A percentile compares a stretch with the other conserved stretches of the same genome.
These are phyloP conservation scores for Ochotona curzoniae DNA, from an alignment of 2,113 vertebrate species.

Conservation along the genomic window DNA sequence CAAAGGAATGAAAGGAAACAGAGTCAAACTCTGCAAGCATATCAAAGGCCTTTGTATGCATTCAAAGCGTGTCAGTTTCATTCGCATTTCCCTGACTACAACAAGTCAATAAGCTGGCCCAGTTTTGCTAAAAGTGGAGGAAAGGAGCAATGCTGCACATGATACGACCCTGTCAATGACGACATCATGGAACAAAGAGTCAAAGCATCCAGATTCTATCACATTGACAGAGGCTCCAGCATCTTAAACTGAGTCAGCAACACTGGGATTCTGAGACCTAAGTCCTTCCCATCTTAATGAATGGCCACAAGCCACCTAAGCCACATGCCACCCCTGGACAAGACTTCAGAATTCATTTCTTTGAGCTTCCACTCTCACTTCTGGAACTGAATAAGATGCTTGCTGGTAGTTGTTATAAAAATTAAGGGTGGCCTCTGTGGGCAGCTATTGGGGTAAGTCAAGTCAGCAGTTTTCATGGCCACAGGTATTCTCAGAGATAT, in stretches of 20 bases:
- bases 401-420: not conserved
- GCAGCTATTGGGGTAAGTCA: not conserved
- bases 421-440: not conserved
- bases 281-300: accelerated
- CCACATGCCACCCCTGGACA: accelerated
- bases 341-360: not conserved
- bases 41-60: not conserved
- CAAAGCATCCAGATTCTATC: not conserved
- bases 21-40: not conserved
- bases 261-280: not conserved
- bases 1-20: not conserved
- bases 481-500: not conserved
- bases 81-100: not conserved
- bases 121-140: not conserved
- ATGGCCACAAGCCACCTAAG: not conserved
- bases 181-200: not conserved
- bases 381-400: not conserved
- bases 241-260: not conserved
- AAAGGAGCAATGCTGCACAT: not conserved
- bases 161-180: not conserved
- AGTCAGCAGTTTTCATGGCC: not conserved
- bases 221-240: not conserved
- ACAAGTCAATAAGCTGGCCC: not conserved
- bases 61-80: too few relatives aligned
- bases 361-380: not conserved